Conservation (phyloP, 2,113 vertebrate genomes). For the Peromyscus leucopus region DNA sequence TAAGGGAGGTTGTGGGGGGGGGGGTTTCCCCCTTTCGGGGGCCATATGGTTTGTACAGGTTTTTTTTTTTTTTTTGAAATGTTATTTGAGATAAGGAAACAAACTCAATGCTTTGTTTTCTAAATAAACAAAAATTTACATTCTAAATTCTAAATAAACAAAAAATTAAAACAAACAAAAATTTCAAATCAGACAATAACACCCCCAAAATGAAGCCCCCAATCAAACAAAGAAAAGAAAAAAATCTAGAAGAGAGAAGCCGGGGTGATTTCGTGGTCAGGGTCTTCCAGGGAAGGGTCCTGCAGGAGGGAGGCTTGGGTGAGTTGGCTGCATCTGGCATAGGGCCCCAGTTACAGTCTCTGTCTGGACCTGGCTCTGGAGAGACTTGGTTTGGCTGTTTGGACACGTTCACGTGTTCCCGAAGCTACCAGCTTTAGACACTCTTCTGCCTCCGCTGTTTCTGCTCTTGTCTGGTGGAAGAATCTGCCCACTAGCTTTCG, state of each 20-base stretch:
- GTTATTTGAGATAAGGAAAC: slow-evolving; percentile 25
- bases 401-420: neutral
- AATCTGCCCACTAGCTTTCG: neutral
- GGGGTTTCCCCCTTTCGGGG: neutral
- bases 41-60: neutral
- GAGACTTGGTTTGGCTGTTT: neutral
- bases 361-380: neutral
- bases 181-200: neutral
- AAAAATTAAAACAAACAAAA: neutral
- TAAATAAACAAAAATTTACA: neutral
- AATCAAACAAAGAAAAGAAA: neutral
- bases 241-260: neutral
- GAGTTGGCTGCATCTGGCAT: neutral
- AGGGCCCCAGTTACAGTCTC: neutral
- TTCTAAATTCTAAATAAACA: too few species aligned
- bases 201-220: neutral
- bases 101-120: slow-evolving; percentile 21
- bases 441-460: neutral
- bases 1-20: neutral
- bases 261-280: neutral
- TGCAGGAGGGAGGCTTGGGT: neutral
- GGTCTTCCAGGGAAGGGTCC: neutral
- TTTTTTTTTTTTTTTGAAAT: neutral
- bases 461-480: neutral
- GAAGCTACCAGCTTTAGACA: neutral